phyloP scores from a whole-genome alignment of 1,140 invertebrate species.

The Daktulosphaira vitifoliae region DNA sequence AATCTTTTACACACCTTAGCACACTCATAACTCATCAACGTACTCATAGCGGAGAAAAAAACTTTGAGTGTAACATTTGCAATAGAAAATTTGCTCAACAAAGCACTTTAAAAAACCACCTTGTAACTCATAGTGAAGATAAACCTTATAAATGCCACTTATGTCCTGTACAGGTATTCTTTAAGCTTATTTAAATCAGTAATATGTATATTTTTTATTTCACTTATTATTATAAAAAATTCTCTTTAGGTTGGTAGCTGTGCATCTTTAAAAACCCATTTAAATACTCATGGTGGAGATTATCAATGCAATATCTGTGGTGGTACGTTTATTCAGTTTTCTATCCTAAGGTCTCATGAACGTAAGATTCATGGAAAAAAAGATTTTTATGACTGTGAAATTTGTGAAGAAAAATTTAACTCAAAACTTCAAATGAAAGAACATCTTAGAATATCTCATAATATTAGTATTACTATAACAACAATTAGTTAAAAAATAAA shows the following conservation, averaged over 20 bases:
- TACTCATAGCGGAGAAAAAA: constrained; percentile 63
- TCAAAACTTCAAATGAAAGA: constrained; percentile 1
- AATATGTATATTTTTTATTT: too few species aligned
- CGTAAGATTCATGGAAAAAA: background rate
- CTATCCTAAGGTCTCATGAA: background rate
- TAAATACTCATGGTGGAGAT: constrained; percentile 14
- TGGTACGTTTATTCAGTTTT: constrained; percentile 1
- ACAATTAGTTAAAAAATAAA: too few species aligned
- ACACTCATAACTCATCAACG: constrained; percentile 68
- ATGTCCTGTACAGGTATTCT: constrained; percentile 15
- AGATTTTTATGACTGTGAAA: background rate
- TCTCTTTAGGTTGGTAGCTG: background rate
- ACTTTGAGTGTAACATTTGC: constrained; percentile 42
- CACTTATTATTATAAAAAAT: background rate
- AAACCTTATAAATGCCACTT: constrained; percentile 20
- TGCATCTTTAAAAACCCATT: background rate
- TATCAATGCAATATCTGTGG: constrained; percentile 22
- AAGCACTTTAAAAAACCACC: background rate
- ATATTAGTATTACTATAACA: background rate
- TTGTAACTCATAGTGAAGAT: constrained; percentile 2
- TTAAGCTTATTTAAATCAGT: too few species aligned
- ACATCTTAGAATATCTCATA: background rate
- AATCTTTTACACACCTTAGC: constrained; percentile 43
- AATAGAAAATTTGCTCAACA: constrained; percentile 24
- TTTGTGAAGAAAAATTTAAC: constrained; percentile 10